A percentile compares a stretch with the other conserved stretches of the same genome.
Conservation (phyloP, 2,113 vertebrate species). For the Piprites chloris region DNA sequence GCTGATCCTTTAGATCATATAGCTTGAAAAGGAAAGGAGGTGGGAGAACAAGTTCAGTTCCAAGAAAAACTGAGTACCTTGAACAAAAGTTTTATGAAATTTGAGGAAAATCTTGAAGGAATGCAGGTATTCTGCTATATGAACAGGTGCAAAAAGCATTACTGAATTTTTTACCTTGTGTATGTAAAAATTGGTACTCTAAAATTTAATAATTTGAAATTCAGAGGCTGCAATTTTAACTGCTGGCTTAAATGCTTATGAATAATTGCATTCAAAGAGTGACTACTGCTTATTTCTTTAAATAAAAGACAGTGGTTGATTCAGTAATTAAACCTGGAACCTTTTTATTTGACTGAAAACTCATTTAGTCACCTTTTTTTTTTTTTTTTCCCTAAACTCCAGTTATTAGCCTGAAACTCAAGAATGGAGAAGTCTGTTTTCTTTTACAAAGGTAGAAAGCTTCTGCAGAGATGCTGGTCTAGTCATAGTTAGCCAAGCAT, state of each 20-base stretch:
- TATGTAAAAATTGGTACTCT: neutral
- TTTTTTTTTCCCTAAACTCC: neutral
- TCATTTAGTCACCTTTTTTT: neutral
- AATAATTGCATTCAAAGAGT: neutral
- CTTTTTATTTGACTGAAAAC: neutral
- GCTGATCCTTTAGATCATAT: neutral
- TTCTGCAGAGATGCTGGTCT: neutral
- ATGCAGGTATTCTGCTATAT: neutral
- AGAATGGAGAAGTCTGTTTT: neutral
- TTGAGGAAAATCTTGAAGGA: neutral
- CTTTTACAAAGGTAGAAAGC: neutral
- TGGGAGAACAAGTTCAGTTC: neutral
- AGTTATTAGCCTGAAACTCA: neutral
- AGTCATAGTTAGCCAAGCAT: neutral
- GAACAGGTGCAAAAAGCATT: neutral
- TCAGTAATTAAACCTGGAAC: neutral
- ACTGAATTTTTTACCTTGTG: neutral
- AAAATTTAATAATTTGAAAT: neutral
- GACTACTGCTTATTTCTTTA: neutral
- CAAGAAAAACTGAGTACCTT: neutral
- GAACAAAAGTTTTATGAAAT: neutral
- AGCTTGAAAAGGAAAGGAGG: neutral
- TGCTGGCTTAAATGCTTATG: neutral
- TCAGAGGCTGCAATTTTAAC: neutral
- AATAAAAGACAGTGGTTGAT: neutral